phyloP scores from a whole-genome alignment of 2,888 invertebrate genomes.

The Leucophenga maculata region DNA sequence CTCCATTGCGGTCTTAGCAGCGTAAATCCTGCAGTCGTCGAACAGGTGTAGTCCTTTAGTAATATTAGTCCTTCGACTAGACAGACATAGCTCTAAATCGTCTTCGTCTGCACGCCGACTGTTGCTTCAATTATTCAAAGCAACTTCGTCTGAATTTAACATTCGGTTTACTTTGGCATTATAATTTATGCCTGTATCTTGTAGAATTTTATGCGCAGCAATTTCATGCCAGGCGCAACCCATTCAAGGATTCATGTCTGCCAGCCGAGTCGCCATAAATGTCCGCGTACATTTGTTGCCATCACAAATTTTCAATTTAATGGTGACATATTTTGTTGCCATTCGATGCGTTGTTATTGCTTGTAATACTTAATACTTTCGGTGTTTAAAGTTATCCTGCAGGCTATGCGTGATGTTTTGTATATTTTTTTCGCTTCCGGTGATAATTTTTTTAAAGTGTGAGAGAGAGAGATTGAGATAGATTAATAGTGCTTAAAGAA shows the following conservation, averaged over 20 bases:
- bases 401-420: not conserved
- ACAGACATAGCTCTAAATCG: constrained; percentile 4
- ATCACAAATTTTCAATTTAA: constrained; percentile 64
- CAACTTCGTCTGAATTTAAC: constrained; percentile 2
- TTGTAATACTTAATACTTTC: too few relatives aligned
- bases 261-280: constrained; percentile 49
- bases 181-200: constrained; percentile 19
- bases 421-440: not conserved
- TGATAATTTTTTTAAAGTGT: not conserved
- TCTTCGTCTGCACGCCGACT: constrained; percentile 24
- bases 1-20: constrained; percentile 14
- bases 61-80: not conserved
- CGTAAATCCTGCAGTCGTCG: not conserved
- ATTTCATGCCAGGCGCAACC: constrained; percentile 17
- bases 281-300: constrained; percentile 52
- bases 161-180: constrained; percentile 6
- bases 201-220: constrained; percentile 16
- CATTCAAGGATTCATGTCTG: not conserved
- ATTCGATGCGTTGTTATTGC: not conserved
- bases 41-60: constrained; percentile 10
- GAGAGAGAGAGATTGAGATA: too few relatives aligned
- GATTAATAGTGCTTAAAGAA: too few relatives aligned
- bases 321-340: constrained; percentile 38
- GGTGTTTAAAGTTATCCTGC: too few relatives aligned
- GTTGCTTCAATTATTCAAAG: constrained; percentile 26